Conservation (phyloP, 1,140 invertebrate genomes). For the Megalopta genalis region DNA sequence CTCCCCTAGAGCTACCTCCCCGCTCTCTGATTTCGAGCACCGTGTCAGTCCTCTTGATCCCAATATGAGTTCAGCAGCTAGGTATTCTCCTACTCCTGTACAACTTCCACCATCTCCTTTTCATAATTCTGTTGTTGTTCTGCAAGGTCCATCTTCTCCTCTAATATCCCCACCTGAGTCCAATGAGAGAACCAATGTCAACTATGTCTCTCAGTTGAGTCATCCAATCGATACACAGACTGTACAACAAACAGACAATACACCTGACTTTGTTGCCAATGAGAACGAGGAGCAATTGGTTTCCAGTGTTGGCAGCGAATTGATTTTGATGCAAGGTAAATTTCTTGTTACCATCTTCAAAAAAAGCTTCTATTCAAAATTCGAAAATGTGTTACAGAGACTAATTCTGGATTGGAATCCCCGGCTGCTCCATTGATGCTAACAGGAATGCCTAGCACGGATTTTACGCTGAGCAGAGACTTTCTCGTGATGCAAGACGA, state of each 20-base stretch:
- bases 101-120: conserved; percentile 77
- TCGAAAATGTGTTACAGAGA: conserved; percentile 54
- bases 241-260: conserved; percentile 64
- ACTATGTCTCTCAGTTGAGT: conserved; percentile 71
- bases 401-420: conserved; percentile 71
- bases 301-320: conserved; percentile 74
- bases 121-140: conserved; percentile 80
- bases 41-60: conserved; percentile 82
- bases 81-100: conserved; percentile 81
- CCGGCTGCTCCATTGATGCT: conserved; percentile 74
- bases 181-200: conserved; percentile 66
- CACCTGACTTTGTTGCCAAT: conserved; percentile 73
- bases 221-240: conserved; percentile 65
- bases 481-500: conserved; percentile 79
- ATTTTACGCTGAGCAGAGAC: conserved; percentile 75
- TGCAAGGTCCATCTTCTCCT: conserved; percentile 76
- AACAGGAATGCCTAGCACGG: conserved; percentile 72
- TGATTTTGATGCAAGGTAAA: conserved; percentile 77
- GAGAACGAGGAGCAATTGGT: conserved; percentile 70
- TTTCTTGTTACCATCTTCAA: not conserved
- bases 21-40: conserved; percentile 80
- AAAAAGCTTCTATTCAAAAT: not conserved
- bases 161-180: conserved; percentile 71
- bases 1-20: conserved; percentile 76
- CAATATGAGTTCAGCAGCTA: conserved; percentile 82